phyloP scores from a whole-genome alignment of 2,888 invertebrate genomes.

The Chesias legatella region DNA sequence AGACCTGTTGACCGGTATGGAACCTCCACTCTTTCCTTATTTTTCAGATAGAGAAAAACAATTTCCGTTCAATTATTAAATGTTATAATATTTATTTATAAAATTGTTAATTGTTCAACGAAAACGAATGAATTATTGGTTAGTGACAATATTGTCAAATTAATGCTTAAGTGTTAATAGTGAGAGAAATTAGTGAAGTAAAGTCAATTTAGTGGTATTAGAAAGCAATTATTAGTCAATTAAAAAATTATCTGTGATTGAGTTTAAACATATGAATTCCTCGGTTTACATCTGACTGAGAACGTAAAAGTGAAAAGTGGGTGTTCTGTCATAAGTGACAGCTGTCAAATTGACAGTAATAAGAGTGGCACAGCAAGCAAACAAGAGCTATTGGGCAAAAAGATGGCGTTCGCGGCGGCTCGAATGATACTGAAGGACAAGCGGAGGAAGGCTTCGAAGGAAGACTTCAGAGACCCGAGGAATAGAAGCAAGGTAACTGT shows the following conservation, averaged over 20 bases:
- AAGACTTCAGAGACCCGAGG: slow-evolving; percentile 86
- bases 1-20: slow-evolving; percentile 5
- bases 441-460: slow-evolving; percentile 88
- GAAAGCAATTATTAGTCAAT: slow-evolving; percentile 37
- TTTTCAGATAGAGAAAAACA: slow-evolving; percentile 28
- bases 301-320: slow-evolving; percentile 6
- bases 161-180: slow-evolving; percentile 34
- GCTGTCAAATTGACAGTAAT: slow-evolving; percentile 24
- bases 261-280: slow-evolving; percentile 27
- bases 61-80: slow-evolving; percentile 20
- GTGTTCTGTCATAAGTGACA: neutral
- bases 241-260: slow-evolving; percentile 52
- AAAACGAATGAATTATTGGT: slow-evolving; percentile 56
- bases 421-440: slow-evolving; percentile 92
- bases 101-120: slow-evolving; percentile 37
- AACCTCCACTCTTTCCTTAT: slow-evolving; percentile 2
- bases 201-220: slow-evolving; percentile 27
- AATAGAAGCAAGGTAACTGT: slow-evolving; percentile 89
- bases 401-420: slow-evolving; percentile 91
- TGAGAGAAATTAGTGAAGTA: slow-evolving; percentile 18
- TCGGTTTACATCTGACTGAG: too few species aligned
- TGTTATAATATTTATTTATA: slow-evolving; percentile 13
- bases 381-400: slow-evolving; percentile 38
- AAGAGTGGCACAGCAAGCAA: slow-evolving; percentile 39
- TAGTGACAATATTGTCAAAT: slow-evolving; percentile 34